Base-by-base conservation (phyloP, 2,888 invertebrate species). In the Tineola bisselliella region DNA sequence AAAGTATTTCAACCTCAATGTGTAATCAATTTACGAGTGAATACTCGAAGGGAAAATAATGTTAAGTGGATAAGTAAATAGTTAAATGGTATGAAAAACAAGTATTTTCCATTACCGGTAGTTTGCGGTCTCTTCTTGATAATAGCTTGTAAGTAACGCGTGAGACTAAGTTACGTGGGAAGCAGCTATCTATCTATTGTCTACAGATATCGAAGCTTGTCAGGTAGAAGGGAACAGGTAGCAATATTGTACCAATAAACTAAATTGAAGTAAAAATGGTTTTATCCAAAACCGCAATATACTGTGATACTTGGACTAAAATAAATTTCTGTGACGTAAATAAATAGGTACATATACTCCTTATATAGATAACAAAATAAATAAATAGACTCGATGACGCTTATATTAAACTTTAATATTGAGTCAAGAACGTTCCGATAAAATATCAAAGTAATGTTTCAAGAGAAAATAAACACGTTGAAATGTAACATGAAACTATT, bases 71-170 rank as follows among this genome's bases (percentile, higher is more conserved):
- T 17, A 48, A 48, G 15, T 48, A 48, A 48, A 48, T 48, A 10
- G 15, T n/a, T n/a, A 15, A 13, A 15, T 48, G n/a, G 48, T 15
- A n/a, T n/a, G 43, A 48, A 48, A 48, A 48, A 83, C 79, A 78
- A 70, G 75, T 74, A 72, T 79, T 78, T 78, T 77, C 81, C 83
- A 84, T 84, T 82, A 81, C 68, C 68, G 65, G 64, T 64, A 66
- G 64, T 48, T 17, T 48, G 48, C 17, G 48, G 48, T 15, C 15
- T 48, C 48, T 48, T 48, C 48, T 48, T 17, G 48, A 48, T 48
- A 38, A 38, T 38, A 10, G 38, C 2, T 10, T 38, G 38, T 38
- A 48, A 48, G 48, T 48, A 17, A 48, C 48, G 48, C 48, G 48
- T 48, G 48, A 48, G 48, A 48, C 48, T 5, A 48, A 48, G 8